Evolutionary conservation across 2,888 invertebrate genomes (phyloP).

Genomic region (Sinodicranocentrus sp.): DNA sequence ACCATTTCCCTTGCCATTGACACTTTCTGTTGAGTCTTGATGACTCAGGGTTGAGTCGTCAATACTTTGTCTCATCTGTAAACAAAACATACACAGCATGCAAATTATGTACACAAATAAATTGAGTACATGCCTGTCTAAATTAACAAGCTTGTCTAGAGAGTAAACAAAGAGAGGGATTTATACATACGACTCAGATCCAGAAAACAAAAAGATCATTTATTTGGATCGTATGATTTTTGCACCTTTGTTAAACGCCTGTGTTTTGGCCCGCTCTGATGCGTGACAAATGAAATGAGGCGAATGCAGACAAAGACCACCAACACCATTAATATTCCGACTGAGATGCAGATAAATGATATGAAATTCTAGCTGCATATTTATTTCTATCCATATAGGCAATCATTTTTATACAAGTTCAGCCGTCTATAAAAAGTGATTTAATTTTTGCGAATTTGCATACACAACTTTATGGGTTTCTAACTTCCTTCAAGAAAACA

Average conservation of each 20-base stretch:
- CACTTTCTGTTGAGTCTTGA: slow-evolving; percentile 52
- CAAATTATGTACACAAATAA: not conserved
- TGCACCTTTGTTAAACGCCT: not conserved
- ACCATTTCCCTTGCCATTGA: slow-evolving; percentile 40
- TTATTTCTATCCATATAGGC: slow-evolving; percentile 5
- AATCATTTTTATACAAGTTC: slow-evolving; percentile 21
- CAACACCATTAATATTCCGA: slow-evolving; percentile 18
- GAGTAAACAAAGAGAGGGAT: not conserved
- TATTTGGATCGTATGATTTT: not conserved
- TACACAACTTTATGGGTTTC: not conserved
- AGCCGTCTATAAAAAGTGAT: not conserved
- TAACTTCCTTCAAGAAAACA: slow-evolving; percentile 8
- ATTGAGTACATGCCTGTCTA: not conserved
- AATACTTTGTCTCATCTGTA: slow-evolving; percentile 55
- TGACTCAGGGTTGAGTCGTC: slow-evolving; percentile 39
- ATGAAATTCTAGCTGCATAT: slow-evolving; percentile 13
- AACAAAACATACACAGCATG: slow-evolving; percentile 22
- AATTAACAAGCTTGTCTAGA: not conserved
- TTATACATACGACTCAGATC: too few species aligned
- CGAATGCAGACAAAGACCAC: slow-evolving; percentile 9
- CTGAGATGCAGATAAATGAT: slow-evolving; percentile 6
- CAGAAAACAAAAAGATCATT: too few species aligned
- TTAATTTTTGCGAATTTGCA: slow-evolving; percentile 10
- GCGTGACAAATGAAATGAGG: slow-evolving; percentile 13
- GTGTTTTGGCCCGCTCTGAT: too few species aligned